These are phyloP conservation scores for Apamea anceps DNA, from an alignment of 2,888 invertebrate genomes.

Conservation along the genomic window DNA sequence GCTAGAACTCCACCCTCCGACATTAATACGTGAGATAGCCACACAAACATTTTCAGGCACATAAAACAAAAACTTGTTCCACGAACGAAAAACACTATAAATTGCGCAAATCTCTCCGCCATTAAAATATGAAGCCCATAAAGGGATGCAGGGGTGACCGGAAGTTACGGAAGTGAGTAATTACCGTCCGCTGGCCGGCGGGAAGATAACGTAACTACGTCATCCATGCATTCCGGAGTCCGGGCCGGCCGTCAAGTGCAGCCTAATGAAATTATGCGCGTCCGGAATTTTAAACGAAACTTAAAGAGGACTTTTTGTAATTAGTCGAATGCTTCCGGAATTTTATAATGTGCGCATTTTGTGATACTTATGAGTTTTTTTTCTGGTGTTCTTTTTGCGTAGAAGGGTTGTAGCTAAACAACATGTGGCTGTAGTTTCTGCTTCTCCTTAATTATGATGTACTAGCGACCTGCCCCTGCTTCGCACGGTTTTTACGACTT, in stretches of 20 bases:
- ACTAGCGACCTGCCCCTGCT: neutral
- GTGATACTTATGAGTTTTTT: slow-evolving; percentile 8
- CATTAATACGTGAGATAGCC: slow-evolving; percentile 15
- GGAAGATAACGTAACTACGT: slow-evolving; percentile 57
- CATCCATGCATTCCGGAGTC: slow-evolving; percentile 38
- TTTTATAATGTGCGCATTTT: slow-evolving; percentile 20
- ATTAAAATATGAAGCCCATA: slow-evolving; percentile 59
- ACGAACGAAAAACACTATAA: slow-evolving; percentile 53
- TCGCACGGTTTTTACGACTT: neutral
- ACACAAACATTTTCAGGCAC: slow-evolving; percentile 30
- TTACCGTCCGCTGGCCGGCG: slow-evolving; percentile 50
- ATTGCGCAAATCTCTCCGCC: slow-evolving; percentile 53
- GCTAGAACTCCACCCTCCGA: neutral
- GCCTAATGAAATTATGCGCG: slow-evolving; percentile 52
- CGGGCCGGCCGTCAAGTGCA: slow-evolving; percentile 42
- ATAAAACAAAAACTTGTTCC: slow-evolving; percentile 51
- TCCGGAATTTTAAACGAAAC: slow-evolving; percentile 54
- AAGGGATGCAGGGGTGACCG: slow-evolving; percentile 50
- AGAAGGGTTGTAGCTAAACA: neutral
- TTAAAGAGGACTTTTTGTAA: slow-evolving; percentile 48
- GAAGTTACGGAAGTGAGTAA: slow-evolving; percentile 60
- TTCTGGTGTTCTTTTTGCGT: neutral
- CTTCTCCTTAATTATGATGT: neutral
- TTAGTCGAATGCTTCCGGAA: slow-evolving; percentile 40
- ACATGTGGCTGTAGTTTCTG: neutral